These are phyloP conservation scores for Chironex yamaguchii DNA, from an alignment of 30 jellyfish, hydroid and myxozoan species.

Conservation along the genomic window DNA sequence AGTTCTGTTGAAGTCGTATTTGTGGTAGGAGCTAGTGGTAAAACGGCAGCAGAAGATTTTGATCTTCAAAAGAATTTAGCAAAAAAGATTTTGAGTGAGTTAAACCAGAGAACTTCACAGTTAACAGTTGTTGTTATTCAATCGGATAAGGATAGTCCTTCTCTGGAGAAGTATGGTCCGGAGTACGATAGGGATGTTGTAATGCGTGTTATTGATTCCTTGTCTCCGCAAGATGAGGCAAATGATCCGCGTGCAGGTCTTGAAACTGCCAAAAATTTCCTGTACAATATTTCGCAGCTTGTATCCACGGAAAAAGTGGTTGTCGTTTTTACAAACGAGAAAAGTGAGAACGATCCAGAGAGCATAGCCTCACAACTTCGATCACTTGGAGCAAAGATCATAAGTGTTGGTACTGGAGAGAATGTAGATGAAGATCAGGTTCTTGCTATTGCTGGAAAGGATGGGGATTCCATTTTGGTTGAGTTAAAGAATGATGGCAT, in stretches of 20 bases:
- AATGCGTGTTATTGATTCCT: background rate
- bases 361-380: constrained; percentile 3
- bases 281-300: background rate
- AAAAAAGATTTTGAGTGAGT: background rate
- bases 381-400: constrained; percentile 17
- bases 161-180: background rate
- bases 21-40: background rate
- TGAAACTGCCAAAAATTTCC: background rate
- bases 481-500: background rate
- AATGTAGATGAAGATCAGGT: background rate
- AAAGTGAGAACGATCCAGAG: no score
- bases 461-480: background rate
- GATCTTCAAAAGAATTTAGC: background rate
- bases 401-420: constrained; percentile 30
- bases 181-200: background rate
- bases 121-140: background rate
- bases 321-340: background rate
- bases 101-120: no score
- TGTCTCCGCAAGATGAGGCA: background rate
- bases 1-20: background rate
- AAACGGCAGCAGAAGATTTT: background rate
- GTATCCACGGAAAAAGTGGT: background rate
- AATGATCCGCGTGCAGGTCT: background rate
- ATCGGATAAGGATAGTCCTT: background rate
- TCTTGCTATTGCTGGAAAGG: background rate